Evolutionary conservation across 2,797 vertebrate genomes (phyloP).

Genomic region (Florisuga fusca): DNA sequence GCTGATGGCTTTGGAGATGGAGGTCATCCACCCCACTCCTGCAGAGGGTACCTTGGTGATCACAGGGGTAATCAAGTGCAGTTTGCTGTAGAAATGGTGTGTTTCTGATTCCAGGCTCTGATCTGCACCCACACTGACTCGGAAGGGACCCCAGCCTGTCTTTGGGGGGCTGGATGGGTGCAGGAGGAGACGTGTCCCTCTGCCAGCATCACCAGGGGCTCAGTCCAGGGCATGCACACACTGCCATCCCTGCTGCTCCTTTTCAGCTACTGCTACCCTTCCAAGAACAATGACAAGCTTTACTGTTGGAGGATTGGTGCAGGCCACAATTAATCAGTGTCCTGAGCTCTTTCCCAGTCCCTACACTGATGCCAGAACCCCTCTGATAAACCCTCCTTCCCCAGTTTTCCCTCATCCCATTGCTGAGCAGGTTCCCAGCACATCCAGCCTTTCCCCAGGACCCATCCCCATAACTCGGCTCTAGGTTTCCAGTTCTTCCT

Average conservation of each 20-base stretch:
- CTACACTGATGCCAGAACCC: accelerated
- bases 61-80: background rate
- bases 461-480: background rate
- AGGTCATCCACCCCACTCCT: background rate
- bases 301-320: background rate
- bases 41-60: background rate
- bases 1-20: slow-evolving; percentile 1
- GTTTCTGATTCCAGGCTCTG: background rate
- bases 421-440: background rate
- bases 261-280: background rate
- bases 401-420: accelerated
- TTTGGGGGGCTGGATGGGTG: background rate
- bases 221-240: background rate
- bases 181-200: background rate
- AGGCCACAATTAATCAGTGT: background rate
- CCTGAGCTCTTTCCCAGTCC: background rate
- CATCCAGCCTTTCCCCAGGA: background rate
- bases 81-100: background rate
- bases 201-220: background rate
- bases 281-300: background rate
- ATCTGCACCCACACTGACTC: accelerated
- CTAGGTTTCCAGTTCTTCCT: background rate
- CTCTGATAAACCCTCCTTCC: background rate
- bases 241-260: background rate
- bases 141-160: background rate